Evolutionary conservation across 2,888 invertebrate species (phyloP).

Genomic region (Trilocha varians): DNA sequence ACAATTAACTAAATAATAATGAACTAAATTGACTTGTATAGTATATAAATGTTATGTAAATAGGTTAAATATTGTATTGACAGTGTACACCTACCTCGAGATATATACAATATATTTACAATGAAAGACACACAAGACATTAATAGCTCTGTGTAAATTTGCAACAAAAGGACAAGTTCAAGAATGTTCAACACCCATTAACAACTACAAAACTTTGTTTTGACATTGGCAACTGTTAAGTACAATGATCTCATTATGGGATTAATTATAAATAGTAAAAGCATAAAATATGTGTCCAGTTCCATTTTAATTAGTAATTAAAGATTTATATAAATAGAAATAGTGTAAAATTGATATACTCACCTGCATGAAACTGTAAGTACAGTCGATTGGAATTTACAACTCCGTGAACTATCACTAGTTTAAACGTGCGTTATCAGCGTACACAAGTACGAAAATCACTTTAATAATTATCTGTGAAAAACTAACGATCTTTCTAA

Average conservation of each 20-base stretch:
- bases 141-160: not conserved
- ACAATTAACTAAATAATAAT: too few species aligned
- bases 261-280: not conserved
- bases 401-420: not conserved
- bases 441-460: not conserved
- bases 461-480: not conserved
- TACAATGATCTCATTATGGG: not conserved
- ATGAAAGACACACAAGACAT: not conserved
- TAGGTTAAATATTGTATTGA: too few species aligned
- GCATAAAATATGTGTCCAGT: too few species aligned
- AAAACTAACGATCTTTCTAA: slow-evolving; percentile 3
- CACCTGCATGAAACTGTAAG: not conserved
- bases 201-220: not conserved
- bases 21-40: too few species aligned
- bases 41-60: too few species aligned
- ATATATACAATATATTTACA: not conserved
- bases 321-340: not conserved
- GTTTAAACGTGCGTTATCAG: not conserved
- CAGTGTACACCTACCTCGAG: not conserved
- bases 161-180: not conserved
- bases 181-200: not conserved
- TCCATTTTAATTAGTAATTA: too few species aligned
- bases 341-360: not conserved
- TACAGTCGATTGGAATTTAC: not conserved
- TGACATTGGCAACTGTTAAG: not conserved